Evolutionary conservation across 2,797 vertebrate species (phyloP).

Genomic region (Enteromius unitaeniatus): DNA sequence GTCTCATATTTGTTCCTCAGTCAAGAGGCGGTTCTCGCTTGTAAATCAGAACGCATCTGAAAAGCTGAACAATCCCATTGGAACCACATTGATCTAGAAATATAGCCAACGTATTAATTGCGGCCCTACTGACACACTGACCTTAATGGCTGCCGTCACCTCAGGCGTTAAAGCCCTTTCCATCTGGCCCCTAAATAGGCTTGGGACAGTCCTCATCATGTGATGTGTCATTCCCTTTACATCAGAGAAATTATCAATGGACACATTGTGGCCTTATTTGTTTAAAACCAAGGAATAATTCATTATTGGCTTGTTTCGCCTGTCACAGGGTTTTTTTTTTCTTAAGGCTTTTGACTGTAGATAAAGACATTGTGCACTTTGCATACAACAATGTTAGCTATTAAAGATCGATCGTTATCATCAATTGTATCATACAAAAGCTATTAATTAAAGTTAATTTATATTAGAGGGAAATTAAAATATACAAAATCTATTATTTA

Average conservation of each 20-base stretch:
- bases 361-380: not conserved
- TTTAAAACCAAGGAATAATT: constrained; percentile 40
- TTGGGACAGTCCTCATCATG: constrained; percentile 62
- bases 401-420: not conserved
- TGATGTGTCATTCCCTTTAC: constrained; percentile 66
- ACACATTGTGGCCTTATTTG: constrained; percentile 34
- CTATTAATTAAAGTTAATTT: not conserved
- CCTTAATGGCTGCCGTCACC: constrained; percentile 75
- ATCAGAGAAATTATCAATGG: constrained; percentile 52
- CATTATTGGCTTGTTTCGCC: constrained; percentile 34
- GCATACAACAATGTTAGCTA: not conserved
- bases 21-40: not conserved
- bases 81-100: constrained; percentile 22
- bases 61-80: constrained; percentile 6
- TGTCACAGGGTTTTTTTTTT: constrained; percentile 5
- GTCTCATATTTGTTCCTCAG: constrained; percentile 8
- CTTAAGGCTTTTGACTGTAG: not conserved
- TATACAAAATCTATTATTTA: too few relatives aligned
- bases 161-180: constrained; percentile 70
- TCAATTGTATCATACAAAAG: not conserved
- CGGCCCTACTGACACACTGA: constrained; percentile 79
- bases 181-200: constrained; percentile 45
- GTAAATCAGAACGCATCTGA: constrained; percentile 40
- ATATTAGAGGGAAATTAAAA: not conserved
- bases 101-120: constrained; percentile 70